phyloP scores from a whole-genome alignment of 2,888 invertebrate species.

The Apamea monoglypha region DNA sequence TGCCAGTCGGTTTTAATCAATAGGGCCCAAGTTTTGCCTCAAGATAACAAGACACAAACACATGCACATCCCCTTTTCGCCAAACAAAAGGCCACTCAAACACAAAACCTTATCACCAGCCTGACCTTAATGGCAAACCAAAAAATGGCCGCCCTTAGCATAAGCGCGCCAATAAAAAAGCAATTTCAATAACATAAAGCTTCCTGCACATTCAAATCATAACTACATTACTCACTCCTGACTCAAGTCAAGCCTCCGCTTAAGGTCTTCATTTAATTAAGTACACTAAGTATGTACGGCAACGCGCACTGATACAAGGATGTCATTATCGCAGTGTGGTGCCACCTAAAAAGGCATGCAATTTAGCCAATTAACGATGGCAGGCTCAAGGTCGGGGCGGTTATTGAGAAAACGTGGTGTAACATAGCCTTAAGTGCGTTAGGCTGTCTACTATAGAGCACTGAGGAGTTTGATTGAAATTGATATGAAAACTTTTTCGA shows the following conservation, averaged over 20 bases:
- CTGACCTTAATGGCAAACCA: constrained; percentile 47
- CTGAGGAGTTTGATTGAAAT: constrained; percentile 18
- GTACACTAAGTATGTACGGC: constrained; percentile 77
- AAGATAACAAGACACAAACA: not conserved
- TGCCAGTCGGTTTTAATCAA: not conserved
- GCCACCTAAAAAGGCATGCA: constrained; percentile 83
- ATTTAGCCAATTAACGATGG: constrained; percentile 86
- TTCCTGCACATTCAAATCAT: constrained; percentile 71
- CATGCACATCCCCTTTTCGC: constrained; percentile 1
- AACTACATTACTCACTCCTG: constrained; percentile 68
- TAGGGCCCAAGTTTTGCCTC: not conserved
- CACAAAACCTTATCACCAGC: constrained; percentile 18
- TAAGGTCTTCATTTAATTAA: constrained; percentile 77
- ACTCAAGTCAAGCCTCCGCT: constrained; percentile 62
- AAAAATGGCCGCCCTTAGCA: constrained; percentile 55
- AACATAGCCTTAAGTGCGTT: constrained; percentile 63
- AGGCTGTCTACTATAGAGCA: constrained; percentile 30
- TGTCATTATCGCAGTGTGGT: constrained; percentile 81
- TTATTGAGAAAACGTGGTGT: constrained; percentile 80
- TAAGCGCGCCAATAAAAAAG: constrained; percentile 59
- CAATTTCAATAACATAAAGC: constrained; percentile 68
- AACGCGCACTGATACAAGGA: constrained; percentile 76
- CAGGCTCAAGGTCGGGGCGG: constrained; percentile 80
- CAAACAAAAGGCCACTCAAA: constrained; percentile 40
- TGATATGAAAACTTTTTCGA: constrained; percentile 10